Evolutionary conservation across 2,797 vertebrate genomes (phyloP), one percentile per base, ranked within the genome.

Genomic region (Parambassis ranga): DNA sequence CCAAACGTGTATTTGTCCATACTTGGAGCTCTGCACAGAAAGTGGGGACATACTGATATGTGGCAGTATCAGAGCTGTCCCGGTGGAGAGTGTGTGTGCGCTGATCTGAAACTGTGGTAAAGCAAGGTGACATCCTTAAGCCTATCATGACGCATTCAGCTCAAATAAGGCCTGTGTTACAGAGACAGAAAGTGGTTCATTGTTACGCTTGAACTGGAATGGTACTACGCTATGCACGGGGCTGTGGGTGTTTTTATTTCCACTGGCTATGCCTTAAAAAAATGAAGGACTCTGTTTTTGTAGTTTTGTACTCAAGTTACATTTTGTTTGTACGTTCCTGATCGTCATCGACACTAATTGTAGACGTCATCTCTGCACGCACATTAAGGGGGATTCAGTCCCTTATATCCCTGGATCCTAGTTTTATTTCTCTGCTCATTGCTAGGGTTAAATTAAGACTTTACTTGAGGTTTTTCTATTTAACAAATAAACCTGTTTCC

Each of bases 251-350:
- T 50, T 74, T 51, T 31, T n/a, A 48, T 41, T 31, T 41, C 38
- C 62, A 14, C 42, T 47, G 44, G 14, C 38, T 63, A 38, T 39
- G 35, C 42, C 16, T 26, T 47, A 14, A 32, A 14, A 67, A 81
- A 61, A 84, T 90, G 91, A 92, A 92, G 90, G 90, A 90, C 69
- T 31, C 14, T 65, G 7, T 60, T 14, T 37, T 32, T 14, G 5
- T 43, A 3, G 9, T 32, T 6, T 11, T 10, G 4, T 57, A 2
- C 18, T 43, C 14, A 4, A 41, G 28, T 57, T 28, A n/a, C 32
- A 18, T 39, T 31, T 52, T 64, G 4, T 39, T 43, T 56, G 3
- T 5, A 7, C 46, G 19, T 46, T 27, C 16, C 7, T 31, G 5
- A 47, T 48, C 20, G 9, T 7, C 11, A 10, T 30, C 15, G 10